Base-by-base conservation (phyloP, 2,888 invertebrate species). In the Morpho achilles region DNA sequence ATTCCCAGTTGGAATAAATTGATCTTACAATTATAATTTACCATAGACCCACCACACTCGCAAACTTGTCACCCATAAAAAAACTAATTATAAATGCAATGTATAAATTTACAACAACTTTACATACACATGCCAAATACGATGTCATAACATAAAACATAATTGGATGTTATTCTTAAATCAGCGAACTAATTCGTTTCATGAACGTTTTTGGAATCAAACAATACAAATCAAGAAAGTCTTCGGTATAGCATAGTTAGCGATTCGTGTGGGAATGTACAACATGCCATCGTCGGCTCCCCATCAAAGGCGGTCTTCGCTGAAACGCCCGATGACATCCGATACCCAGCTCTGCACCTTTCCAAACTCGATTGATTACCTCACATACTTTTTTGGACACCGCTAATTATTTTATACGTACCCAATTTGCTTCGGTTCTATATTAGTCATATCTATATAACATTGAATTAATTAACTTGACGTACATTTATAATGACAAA, bases 241-340 rank as follows among this genome's bases (percentile, higher is more conserved):
- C 58, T 67, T 63, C 61, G 62, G 58, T 68, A 63, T 69, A 72
- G 69, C 71, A 67, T 69, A 71, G 68, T 68, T 67, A 74, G 73
- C 73, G 62, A 63, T 64, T 79, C 89, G 89, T 89, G 89, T 84
- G 82, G 76, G 86, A 87, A 89, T 89, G 85, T 77, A 73, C 78
- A 87, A 88, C 88, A 87, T 68, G 72, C 66, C 68, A 61, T 76
- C 75, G 86, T 72, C 88, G 88, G 88, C 80, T 64, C 69, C 66
- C 70, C 69, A 71, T 86, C 87, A 88, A 89, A 87, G 73, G 72
- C 75, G 75, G 75, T 50, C 49, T 87, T 85, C 87, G 78, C 77
- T 83, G 88, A 85, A 88, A 74, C 70, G 67, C 67, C 66, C 75
- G 74, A 70, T 77, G 83, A 75, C 82, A 87, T 80, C 66, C 70